Base-by-base conservation (phyloP, 2,888 invertebrate species). In the Phortica okadai region DNA sequence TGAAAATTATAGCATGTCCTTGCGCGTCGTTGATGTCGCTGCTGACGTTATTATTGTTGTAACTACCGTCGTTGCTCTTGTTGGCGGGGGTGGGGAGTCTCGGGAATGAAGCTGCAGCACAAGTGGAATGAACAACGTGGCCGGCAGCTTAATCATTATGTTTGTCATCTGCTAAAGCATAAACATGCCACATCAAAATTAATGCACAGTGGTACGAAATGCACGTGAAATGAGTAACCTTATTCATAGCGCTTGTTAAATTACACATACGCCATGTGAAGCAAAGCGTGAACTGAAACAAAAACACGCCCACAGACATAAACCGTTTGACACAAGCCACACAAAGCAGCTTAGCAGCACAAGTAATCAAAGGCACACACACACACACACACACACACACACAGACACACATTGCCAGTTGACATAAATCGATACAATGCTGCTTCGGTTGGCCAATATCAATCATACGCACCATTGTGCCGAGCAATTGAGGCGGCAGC, bases 111-210 rank as follows among this genome's bases (percentile, higher is more conserved):
- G 6, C 8, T 14, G 50, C 2, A 50, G 14, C 8, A 50, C 14
- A 50, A 41, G 66, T 41, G 42, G n/a, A 67, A 44, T 41, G 41
- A 44, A 67, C 16, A 62, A 64, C 33, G 25, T 42, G 50, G 33
- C 44, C 1, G 25, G 50, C 50, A 75, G 25, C 69, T 75, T 66
- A 79, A 78, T 73, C 80, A 79, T 80, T 81, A 82, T 83, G 82
- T 88, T 88, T 87, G 88, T 84, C 88, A 83, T 82, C 83, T 85
- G 82, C 81, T 88, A 84, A 81, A 88, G 85, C 88, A 84, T 88
- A 88, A 88, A 88, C 88, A 86, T 83, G 82, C 83, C 72, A 76
- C 72, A 56, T 21, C 16, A 81, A 81, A 83, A 80, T 81, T 83
- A 25, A 41, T 64, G 64, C 64, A 41, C 64, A 64, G 64, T 64